Conservation (phyloP, 2,797 vertebrate genomes). For the Dallia pectoralis region DNA sequence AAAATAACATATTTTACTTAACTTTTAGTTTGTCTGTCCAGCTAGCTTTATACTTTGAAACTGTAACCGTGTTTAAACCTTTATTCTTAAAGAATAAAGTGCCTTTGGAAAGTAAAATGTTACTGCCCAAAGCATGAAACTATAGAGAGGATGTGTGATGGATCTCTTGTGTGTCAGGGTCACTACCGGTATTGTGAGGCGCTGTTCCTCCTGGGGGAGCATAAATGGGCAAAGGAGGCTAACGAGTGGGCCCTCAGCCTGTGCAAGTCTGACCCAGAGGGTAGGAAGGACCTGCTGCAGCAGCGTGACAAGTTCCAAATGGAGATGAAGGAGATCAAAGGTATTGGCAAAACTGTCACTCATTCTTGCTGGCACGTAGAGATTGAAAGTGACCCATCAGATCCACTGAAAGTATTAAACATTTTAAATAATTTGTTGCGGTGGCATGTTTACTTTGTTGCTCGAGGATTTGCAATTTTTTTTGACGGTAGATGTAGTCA, state of each 20-base stretch:
- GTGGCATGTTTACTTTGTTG: neutral
- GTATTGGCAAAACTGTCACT: conserved; percentile 3
- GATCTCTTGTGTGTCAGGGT: conserved; percentile 71
- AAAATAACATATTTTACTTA: neutral
- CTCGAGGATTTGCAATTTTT: neutral
- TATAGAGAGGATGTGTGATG: neutral
- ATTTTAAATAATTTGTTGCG: too few relatives aligned
- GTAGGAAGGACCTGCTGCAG: conserved; percentile 77
- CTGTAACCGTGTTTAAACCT: neutral
- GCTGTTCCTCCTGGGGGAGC: conserved; percentile 77
- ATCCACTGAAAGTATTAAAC: neutral
- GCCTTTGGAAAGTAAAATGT: neutral
- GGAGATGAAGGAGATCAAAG: conserved; percentile 40
- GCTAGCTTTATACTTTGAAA: neutral
- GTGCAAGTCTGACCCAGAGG: conserved; percentile 72
- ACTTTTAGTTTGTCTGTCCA: neutral
- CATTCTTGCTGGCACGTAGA: neutral
- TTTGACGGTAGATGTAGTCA: neutral
- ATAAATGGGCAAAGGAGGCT: conserved; percentile 75
- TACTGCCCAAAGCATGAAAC: neutral
- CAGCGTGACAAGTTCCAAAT: conserved; percentile 72
- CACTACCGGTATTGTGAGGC: conserved; percentile 93
- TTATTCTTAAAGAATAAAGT: neutral
- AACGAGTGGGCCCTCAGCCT: conserved; percentile 75
- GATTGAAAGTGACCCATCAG: neutral